These are phyloP conservation scores for Athene noctua DNA, from an alignment of 2,113 vertebrate species.

Conservation along the genomic window DNA sequence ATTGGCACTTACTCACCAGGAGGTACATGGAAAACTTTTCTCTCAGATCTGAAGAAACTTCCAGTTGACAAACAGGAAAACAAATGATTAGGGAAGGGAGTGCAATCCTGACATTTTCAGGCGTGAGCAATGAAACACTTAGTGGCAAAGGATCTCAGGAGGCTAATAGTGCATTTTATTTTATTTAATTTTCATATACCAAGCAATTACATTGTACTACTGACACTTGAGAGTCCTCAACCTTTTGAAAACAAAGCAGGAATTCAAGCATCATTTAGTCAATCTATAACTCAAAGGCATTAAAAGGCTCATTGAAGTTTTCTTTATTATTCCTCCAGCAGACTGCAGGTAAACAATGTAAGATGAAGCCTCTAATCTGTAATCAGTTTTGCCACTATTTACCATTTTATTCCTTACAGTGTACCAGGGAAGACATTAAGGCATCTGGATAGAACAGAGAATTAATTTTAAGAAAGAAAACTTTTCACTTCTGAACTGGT, in stretches of 20 bases:
- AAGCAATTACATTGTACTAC: not conserved
- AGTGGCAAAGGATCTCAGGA: not conserved
- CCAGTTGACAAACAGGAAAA: not conserved
- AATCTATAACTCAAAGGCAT: not conserved
- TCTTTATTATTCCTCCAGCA: not conserved
- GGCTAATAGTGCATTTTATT: not conserved
- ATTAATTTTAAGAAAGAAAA: not conserved
- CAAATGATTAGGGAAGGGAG: not conserved
- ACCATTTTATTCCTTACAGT: not conserved
- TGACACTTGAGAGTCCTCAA: not conserved
- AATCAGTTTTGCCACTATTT: not conserved
- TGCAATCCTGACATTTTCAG: slow-evolving; percentile 2
- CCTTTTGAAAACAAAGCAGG: not conserved
- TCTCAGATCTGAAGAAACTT: not conserved
- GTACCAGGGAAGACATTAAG: not conserved
- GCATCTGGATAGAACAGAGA: not conserved
- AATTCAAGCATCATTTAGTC: not conserved
- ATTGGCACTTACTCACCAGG: slow-evolving; percentile 50
- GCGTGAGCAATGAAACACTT: not conserved
- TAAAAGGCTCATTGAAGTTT: not conserved
- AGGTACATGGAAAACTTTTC: not conserved
- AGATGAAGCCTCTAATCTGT: not conserved
- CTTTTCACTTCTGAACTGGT: not conserved
- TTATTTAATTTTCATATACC: not conserved
- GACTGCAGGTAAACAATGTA: not conserved